Conservation (phyloP, 2,888 invertebrate genomes). For the Synergus gifuensis region DNA sequence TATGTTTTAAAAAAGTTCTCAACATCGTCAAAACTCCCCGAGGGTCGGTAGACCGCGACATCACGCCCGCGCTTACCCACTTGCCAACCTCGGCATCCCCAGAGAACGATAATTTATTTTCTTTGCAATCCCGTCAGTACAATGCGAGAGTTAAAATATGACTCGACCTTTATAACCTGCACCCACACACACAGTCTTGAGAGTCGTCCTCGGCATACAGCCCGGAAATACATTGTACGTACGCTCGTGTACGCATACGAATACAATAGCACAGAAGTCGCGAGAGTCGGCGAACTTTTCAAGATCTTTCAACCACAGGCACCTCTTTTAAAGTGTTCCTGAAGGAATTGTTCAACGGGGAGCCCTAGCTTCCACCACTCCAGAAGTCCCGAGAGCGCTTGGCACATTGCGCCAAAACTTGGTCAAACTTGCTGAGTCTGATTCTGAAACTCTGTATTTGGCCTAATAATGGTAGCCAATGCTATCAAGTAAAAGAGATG, state of each 20-base stretch:
- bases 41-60: constrained; percentile 40
- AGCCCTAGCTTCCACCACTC: constrained; percentile 49
- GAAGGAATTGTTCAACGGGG: constrained; percentile 53
- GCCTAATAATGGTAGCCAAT: constrained; percentile 9
- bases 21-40: constrained; percentile 28
- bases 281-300: constrained; percentile 53
- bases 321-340: constrained; percentile 53
- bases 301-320: constrained; percentile 53
- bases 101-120: constrained; percentile 65
- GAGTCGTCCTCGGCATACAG: constrained; percentile 44
- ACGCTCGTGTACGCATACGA: constrained; percentile 25
- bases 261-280: constrained; percentile 53
- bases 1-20: constrained; percentile 16
- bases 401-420: constrained; percentile 51
- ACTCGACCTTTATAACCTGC: constrained; percentile 61
- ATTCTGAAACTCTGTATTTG: constrained; percentile 41
- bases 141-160: constrained; percentile 69
- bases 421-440: constrained; percentile 46
- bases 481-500: constrained; percentile 15
- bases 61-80: constrained; percentile 32
- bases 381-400: constrained; percentile 37
- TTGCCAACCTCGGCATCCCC: constrained; percentile 19
- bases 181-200: constrained; percentile 42
- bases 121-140: constrained; percentile 66
- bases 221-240: constrained; percentile 28